phyloP scores from a whole-genome alignment of 1,140 invertebrate genomes.

The Lithobius niger region DNA sequence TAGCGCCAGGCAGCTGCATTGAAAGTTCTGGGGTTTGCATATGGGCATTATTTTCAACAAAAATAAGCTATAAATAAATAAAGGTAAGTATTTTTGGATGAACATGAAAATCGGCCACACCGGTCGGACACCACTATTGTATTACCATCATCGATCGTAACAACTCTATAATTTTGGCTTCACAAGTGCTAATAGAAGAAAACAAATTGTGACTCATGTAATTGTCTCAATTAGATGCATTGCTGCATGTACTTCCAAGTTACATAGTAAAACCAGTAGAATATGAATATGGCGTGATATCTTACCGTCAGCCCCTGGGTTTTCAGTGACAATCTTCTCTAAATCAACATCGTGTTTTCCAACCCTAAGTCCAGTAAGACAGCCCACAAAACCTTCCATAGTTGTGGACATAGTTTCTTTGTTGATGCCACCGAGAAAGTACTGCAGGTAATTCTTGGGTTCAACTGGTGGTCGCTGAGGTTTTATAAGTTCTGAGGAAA shows the following conservation, averaged over 20 bases:
- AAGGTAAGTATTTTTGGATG: too few relatives aligned
- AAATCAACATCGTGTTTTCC: conserved; percentile 62
- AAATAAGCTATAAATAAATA: too few relatives aligned
- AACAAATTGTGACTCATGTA: not conserved
- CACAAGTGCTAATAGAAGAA: not conserved
- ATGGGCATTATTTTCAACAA: too few relatives aligned
- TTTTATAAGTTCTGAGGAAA: conserved; percentile 58
- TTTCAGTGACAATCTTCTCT: conserved; percentile 25
- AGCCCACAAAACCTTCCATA: conserved; percentile 66
- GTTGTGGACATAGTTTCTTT: conserved; percentile 31
- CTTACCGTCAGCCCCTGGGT: conserved; percentile 8
- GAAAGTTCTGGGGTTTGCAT: too few relatives aligned
- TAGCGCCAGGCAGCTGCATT: too few relatives aligned
- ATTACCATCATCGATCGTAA: not conserved
- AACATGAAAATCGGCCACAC: too few relatives aligned
- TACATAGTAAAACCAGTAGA: not conserved
- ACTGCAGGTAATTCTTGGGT: conserved; percentile 71
- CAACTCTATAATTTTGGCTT: not conserved
- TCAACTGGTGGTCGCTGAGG: conserved; percentile 67
- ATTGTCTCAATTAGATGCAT: not conserved
- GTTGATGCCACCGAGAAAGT: conserved; percentile 77
- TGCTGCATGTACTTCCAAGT: not conserved
- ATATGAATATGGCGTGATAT: not conserved
- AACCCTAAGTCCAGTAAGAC: conserved; percentile 75
- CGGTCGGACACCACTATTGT: too few relatives aligned